Evolutionary conservation across 2,797 vertebrate species (phyloP).

Genomic region (Diplodus puntazzo): DNA sequence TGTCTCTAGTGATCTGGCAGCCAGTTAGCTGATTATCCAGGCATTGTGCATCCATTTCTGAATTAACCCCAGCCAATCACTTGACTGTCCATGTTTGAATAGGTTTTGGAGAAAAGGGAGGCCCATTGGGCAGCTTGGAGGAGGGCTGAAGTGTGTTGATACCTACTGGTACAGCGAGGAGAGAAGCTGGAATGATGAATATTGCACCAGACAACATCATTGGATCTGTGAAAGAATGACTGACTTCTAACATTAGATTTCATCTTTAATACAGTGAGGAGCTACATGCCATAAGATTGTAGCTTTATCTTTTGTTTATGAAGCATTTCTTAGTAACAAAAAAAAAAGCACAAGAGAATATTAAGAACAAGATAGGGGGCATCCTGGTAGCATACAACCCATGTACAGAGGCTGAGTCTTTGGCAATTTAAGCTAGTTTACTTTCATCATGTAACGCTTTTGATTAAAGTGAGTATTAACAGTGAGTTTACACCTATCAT

Average conservation of each 20-base stretch:
- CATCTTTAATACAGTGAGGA: background rate
- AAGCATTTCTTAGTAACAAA: too few relatives aligned
- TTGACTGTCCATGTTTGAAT: background rate
- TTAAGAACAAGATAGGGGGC: too few relatives aligned
- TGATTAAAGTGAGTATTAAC: background rate
- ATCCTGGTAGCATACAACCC: too few relatives aligned
- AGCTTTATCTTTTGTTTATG: too few relatives aligned
- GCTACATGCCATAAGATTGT: too few relatives aligned
- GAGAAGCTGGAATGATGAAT: background rate
- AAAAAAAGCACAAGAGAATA: too few relatives aligned
- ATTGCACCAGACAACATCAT: fast-evolving
- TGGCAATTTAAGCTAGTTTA: background rate
- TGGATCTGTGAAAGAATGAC: conserved; percentile 39
- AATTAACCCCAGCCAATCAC: background rate
- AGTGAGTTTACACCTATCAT: background rate
- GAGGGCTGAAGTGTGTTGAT: background rate
- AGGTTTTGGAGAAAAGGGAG: conserved; percentile 8
- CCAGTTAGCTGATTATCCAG: background rate
- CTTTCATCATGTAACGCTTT: background rate
- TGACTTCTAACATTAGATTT: background rate
- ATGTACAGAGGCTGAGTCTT: too few relatives aligned
- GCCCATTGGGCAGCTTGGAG: fast-evolving
- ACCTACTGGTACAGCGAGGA: fast-evolving
- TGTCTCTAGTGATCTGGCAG: background rate
- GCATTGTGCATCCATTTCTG: background rate